These are phyloP conservation scores for Parasteatoda tepidariorum DNA, from an alignment of 1,140 invertebrate genomes.

Conservation along the genomic window DNA sequence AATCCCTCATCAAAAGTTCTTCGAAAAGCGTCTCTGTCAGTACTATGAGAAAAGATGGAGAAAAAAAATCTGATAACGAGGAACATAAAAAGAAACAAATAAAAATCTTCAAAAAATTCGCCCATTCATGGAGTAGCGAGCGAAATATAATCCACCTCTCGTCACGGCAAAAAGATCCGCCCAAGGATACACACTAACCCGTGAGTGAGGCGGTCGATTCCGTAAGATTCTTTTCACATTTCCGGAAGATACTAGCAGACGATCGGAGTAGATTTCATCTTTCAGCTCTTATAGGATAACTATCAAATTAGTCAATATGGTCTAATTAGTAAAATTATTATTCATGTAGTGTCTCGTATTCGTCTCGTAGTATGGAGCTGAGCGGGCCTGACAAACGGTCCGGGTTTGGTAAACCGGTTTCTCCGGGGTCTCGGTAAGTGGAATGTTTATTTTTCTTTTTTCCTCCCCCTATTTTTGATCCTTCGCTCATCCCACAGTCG, in stretches of 20 bases:
- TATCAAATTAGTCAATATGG: not conserved
- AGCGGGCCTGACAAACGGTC: not conserved
- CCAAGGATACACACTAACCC: constrained; percentile 18
- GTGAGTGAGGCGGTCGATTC: constrained; percentile 11
- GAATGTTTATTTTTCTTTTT: not conserved
- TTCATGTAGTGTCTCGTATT: not conserved
- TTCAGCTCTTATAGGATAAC: not conserved
- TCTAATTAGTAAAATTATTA: not conserved
- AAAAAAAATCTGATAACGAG: not conserved
- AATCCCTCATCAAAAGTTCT: not conserved
- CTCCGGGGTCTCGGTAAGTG: not conserved
- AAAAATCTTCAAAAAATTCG: constrained; percentile 43
- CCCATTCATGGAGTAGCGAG: constrained; percentile 16
- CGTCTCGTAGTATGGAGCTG: not conserved
- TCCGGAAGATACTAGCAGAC: not conserved
- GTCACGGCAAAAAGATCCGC: constrained; percentile 11
- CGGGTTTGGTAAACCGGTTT: not conserved
- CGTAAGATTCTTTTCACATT: not conserved
- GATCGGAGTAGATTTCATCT: not conserved
- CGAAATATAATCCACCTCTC: constrained; percentile 1
- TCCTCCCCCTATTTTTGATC: not conserved
- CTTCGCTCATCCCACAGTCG: no score
- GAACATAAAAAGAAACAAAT: not conserved
- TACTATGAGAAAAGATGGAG: not conserved
- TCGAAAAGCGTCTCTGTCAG: not conserved